Evolutionary conservation across 1,140 invertebrate species (phyloP).

Genomic region (Drosophila guanche): DNA sequence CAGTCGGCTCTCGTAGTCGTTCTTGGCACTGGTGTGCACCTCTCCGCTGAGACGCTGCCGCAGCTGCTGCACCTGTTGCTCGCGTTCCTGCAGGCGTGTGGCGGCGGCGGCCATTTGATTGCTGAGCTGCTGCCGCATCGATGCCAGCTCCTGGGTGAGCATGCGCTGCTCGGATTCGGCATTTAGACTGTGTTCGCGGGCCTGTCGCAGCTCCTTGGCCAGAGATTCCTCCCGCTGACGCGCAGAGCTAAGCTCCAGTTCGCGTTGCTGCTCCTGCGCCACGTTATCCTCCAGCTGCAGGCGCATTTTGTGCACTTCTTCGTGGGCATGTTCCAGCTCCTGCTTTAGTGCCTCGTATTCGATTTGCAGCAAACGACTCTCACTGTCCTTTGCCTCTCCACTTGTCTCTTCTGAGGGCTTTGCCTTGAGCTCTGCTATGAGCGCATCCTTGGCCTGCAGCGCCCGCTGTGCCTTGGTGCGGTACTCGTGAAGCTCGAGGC

Average conservation of each 20-base stretch:
- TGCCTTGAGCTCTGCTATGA: conserved; percentile 87
- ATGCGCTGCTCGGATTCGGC: conserved; percentile 70
- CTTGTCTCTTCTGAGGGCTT: conserved; percentile 47
- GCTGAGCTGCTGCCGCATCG: conserved; percentile 76
- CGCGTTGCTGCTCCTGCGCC: conserved; percentile 42
- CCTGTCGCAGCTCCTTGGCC: conserved; percentile 57
- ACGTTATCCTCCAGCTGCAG: conserved; percentile 64
- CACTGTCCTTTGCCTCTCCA: conserved; percentile 43
- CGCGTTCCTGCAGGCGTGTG: conserved; percentile 76
- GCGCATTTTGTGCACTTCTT: conserved; percentile 53
- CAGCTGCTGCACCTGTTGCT: conserved; percentile 62
- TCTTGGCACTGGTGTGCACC: conserved; percentile 48
- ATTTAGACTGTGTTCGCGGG: conserved; percentile 46
- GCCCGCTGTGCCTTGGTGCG: conserved; percentile 89
- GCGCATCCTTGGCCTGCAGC: conserved; percentile 90
- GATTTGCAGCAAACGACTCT: conserved; percentile 66
- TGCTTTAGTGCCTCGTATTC: conserved; percentile 66
- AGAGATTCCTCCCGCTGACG: conserved; percentile 56
- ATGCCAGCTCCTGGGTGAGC: conserved; percentile 72
- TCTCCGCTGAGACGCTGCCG: conserved; percentile 55
- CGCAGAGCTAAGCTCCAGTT: conserved; percentile 41
- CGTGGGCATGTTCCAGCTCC: conserved; percentile 56
- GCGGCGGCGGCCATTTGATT: conserved; percentile 76
- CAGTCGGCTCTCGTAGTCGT: conserved; percentile 88
- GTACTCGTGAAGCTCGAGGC: conserved; percentile 88